Evolutionary conservation across 2,797 vertebrate genomes (phyloP), one percentile per base, ranked within the genome.

Genomic region (Echeneis naucrates): DNA sequence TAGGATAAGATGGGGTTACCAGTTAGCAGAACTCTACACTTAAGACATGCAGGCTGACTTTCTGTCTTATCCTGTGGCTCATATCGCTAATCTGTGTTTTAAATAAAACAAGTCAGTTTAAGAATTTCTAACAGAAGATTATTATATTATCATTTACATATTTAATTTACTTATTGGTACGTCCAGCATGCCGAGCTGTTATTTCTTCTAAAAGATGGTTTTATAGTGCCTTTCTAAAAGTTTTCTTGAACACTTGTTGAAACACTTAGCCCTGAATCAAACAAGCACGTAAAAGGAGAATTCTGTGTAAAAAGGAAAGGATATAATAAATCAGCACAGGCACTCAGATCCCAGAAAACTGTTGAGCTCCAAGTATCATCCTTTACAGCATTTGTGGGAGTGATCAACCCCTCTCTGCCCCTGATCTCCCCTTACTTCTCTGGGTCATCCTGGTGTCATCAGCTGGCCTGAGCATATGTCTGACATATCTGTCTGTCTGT

Each of bases 401-500:
- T 90, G 83, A 89, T 88, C 84, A 80, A 75, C 81, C 77, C 78
- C 76, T 70, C 37, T 82, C 64, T 83, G 70, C 80, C 81, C 85
- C 80, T 58, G 17, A 71, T 86, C 87, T 88, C 84, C 85, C 64
- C 78, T 88, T 87, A 85, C 87, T 81, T 67, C 85, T 88, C 47
- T 66, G 54, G 86, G 90, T 92, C 89, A 92, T 75, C 55, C 71
- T 9, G 51, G 82, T 90, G 90, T 89, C 83, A n/a, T 92, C 91
- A 90, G 90, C 88, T 92, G 87, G 83, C 68, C 70, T 24, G 75
- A 89, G 86, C 92, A 92, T 92, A 87, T 92, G 91, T 90, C 89
- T 82, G 58, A 89, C 86, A 89, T 86, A 60, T 78, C 78, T 38
- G 44, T 84, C 67, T 79, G 75, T 75, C 79, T 77, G 72, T 77